Base-by-base conservation (phyloP, 2,888 invertebrate genomes). In the Noctuana brunneofusca region DNA sequence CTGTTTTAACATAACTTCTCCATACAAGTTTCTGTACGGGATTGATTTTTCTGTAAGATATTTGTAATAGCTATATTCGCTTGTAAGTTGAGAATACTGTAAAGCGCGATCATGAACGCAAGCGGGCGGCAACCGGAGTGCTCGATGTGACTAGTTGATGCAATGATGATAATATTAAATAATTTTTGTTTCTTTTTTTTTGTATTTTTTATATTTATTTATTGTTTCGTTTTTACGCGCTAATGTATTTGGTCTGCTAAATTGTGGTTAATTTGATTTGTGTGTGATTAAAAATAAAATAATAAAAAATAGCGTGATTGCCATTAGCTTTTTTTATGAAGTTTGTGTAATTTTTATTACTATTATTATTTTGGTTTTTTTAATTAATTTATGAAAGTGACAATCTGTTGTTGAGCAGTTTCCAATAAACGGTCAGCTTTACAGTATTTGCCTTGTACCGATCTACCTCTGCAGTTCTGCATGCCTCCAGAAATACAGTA, bases 401-500 rank as follows among this genome's bases (percentile, higher is more conserved):
- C 48, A 49, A 24, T n/a, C n/a, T 16, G n/a, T n/a, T n/a, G 27
- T 38, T 38, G 60, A 48, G 59, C 59, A 46, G 32, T 53, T 54
- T 48, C 64, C 69, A 74, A 0, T 1, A 41, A 16, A 41, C 43
- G 73, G 68, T 71, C 67, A 66, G 74, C 71, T 70, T 70, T 69
- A 69, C 70, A 76, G 71, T 78, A 74, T 73, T 54, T 74, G 76
- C 75, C 71, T 75, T 70, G 72, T 81, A 87, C 84, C 89, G 78
- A 89, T 78, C 90, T 90, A 90, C 90, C 90, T 90, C 90, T 81
- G 81, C 73, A 69, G 67, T 63, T 63, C 35, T 66, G 71, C 80
- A 84, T 83, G 87, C 87, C 89, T 89, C 86, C 83, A 83, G 80
- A 73, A 75, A 75, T 80, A 80, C 83, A 83, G 76, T 84, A 73